These are phyloP conservation scores for Alectoris magna DNA, from an alignment of 2,797 vertebrate genomes.

Conservation along the genomic window DNA sequence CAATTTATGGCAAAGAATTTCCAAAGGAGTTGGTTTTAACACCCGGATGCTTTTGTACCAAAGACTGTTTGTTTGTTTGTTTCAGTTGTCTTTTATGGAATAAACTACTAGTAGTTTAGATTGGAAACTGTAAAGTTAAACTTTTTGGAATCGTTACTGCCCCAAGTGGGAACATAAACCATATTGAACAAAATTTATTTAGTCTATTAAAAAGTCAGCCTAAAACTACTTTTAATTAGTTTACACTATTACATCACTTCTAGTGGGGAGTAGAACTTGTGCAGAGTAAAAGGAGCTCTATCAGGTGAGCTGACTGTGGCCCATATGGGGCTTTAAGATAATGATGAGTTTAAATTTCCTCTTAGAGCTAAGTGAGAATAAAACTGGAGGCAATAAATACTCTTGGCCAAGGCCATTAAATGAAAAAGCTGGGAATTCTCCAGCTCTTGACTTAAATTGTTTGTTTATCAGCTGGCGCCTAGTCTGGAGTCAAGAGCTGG, in stretches of 20 bases:
- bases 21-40: not conserved
- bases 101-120: conserved; percentile 73
- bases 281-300: conserved; percentile 64
- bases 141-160: conserved; percentile 76
- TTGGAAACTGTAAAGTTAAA: conserved; percentile 77
- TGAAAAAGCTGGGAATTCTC: conserved; percentile 89
- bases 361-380: conserved; percentile 89
- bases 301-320: conserved; percentile 81
- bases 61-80: conserved; percentile 38
- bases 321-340: conserved; percentile 84
- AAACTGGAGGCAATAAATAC: conserved; percentile 88
- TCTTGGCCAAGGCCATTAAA: conserved; percentile 86
- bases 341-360: conserved; percentile 89
- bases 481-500: conserved; percentile 85
- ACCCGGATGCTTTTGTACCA: not conserved
- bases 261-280: conserved; percentile 69
- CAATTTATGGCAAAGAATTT: conserved; percentile 16
- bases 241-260: conserved; percentile 80
- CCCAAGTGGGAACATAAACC: conserved; percentile 80
- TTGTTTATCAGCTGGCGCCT: conserved; percentile 89
- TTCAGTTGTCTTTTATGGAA: conserved; percentile 56
- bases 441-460: conserved; percentile 87
- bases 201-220: conserved; percentile 81
- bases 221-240: conserved; percentile 82
- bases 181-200: conserved; percentile 84